Conservation (phyloP, 1,140 invertebrate genomes). For the Heliothis virescens region DNA sequence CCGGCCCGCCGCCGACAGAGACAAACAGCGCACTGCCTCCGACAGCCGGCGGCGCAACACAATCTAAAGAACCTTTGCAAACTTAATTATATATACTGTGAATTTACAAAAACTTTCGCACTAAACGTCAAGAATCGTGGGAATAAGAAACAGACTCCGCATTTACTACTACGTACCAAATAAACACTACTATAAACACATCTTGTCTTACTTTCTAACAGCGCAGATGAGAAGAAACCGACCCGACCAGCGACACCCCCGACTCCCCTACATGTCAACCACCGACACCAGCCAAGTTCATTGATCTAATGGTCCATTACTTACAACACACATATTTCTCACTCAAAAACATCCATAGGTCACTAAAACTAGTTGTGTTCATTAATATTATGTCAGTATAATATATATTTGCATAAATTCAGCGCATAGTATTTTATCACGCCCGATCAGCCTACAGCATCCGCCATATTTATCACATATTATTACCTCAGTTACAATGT, state of each 20-base stretch:
- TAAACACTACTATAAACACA: conserved; percentile 62
- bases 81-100: conserved; percentile 69
- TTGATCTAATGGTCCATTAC: conserved; percentile 74
- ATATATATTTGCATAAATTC: conserved; percentile 39
- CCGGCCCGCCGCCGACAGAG: conserved; percentile 74
- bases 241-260: conserved; percentile 67
- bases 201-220: conserved; percentile 74
- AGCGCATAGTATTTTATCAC: conserved; percentile 59
- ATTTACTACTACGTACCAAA: conserved; percentile 49
- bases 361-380: conserved; percentile 37
- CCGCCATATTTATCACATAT: too few species aligned
- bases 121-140: conserved; percentile 37
- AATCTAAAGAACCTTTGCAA: conserved; percentile 74
- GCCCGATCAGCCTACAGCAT: conserved; percentile 58
- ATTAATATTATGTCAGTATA: conserved; percentile 34
- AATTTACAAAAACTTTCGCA: conserved; percentile 44
- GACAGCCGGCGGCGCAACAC: conserved; percentile 66
- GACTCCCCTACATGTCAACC: conserved; percentile 64
- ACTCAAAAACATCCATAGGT: conserved; percentile 25
- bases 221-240: conserved; percentile 64
- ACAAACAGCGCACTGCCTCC: conserved; percentile 75
- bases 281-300: conserved; percentile 61
- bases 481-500: conserved; percentile 77
- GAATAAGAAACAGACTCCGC: conserved; percentile 54
- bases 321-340: conserved; percentile 54